Conservation (phyloP, 2,113 vertebrate genomes). For the Phrynosoma blainvillii region DNA sequence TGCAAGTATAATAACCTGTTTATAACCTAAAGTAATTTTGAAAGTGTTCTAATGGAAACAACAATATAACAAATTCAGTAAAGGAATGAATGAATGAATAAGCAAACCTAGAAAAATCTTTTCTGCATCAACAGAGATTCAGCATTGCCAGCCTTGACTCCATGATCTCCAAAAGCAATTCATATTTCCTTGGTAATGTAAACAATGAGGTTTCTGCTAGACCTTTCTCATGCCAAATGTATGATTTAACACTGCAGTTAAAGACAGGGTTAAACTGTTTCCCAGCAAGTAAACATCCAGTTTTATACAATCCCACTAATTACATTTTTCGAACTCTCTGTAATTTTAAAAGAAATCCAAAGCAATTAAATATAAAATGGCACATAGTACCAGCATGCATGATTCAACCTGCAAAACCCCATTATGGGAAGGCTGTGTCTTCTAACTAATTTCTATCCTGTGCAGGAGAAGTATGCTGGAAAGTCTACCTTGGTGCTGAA, state of each 20-base stretch:
- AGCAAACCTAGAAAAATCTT: too few species aligned
- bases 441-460: background rate
- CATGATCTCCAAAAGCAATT: background rate
- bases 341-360: background rate
- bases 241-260: slow-evolving; percentile 1
- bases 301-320: background rate
- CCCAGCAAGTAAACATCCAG: background rate
- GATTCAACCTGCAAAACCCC: background rate
- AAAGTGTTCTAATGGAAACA: too few species aligned
- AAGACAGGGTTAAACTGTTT: background rate
- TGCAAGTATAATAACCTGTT: too few species aligned
- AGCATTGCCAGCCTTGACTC: too few species aligned
- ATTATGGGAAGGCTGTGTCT: background rate
- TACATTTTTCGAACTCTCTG: background rate
- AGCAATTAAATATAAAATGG: background rate
- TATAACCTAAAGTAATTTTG: too few species aligned
- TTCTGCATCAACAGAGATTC: too few species aligned
- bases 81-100: too few species aligned
- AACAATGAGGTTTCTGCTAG: background rate
- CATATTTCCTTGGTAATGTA: background rate
- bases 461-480: background rate
- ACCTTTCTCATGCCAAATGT: background rate
- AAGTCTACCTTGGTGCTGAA: background rate
- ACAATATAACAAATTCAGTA: too few species aligned
- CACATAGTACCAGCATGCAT: background rate